Base-by-base conservation (phyloP, 1,140 invertebrate genomes). In the Euschistus heros region DNA sequence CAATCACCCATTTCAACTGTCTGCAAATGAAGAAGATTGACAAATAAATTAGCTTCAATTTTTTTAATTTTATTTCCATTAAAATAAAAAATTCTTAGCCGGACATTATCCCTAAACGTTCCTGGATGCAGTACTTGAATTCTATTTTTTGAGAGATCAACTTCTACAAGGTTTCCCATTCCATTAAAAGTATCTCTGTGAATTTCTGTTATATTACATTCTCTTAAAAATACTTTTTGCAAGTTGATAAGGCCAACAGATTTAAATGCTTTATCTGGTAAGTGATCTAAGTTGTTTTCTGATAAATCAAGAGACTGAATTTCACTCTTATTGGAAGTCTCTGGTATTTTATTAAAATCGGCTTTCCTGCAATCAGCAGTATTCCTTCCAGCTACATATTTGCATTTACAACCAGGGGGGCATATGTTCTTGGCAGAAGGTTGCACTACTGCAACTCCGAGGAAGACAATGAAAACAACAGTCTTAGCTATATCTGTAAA, bases 111-210 rank as follows among this genome's bases (percentile, higher is more conserved):
- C 47, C 42, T 64, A 59, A 70, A 70, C 26, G 66, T 70, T 30
- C 46, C 62, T 15, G 70, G 69, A 33, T 73, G 69, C 17, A 73
- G 44, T 0, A 63, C 64, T 27, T 72, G 70, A 17, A 73, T 72
- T 30, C 60, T 77, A 72, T 95, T 95, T 65, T 80, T 79, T 0
- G 89, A 88, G 54, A 94, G 75, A 74, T 95, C 89, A 33, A 95
- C 75, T 74, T 94, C 90, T 37, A 94, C 91, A 30, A 94, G 79
- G 63, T 94, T 87, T 50, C 80, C 80, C n/a, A 94, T 78, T 0
- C 84, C 84, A 63, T 80, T 82, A 69, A 94, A 87, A 0, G 91
- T 88, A 65, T 84, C 81, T 44, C 82, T 81, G 69, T 91, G 78
- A 15, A 94, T 77, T 2, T 79, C 77, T 67, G 82, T 76, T 15